Conservation (phyloP, 1,140 invertebrate species). For the Brevipalpus yothersi region DNA sequence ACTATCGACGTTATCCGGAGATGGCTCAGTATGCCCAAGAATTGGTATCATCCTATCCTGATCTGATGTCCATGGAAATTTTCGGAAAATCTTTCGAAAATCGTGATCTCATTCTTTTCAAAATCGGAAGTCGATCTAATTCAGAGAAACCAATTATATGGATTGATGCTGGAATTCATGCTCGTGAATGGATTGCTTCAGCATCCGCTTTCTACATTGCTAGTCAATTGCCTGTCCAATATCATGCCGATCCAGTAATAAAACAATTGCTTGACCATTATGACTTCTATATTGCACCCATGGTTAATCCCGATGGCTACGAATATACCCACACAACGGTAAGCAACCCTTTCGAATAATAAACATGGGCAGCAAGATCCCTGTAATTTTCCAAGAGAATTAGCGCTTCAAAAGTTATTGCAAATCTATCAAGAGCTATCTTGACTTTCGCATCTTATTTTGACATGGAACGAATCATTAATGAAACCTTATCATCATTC, state of each 20-base stretch:
- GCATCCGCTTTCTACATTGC: slow-evolving; percentile 39
- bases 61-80: neutral
- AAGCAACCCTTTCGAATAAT: slow-evolving; percentile 1
- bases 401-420: too few relatives aligned
- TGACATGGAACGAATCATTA: neutral
- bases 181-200: slow-evolving; percentile 47
- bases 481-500: neutral
- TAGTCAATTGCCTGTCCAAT: slow-evolving; percentile 26
- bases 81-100: neutral
- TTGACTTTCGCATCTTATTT: neutral
- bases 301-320: slow-evolving; percentile 16
- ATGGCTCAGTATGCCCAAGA: neutral
- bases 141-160: slow-evolving; percentile 27
- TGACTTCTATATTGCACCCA: slow-evolving; percentile 18
- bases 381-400: too few relatives aligned
- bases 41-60: neutral
- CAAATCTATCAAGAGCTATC: too few relatives aligned
- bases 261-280: slow-evolving; percentile 16
- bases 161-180: slow-evolving; percentile 36
- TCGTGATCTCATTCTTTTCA: neutral
- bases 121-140: neutral
- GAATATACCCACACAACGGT: slow-evolving; percentile 12
- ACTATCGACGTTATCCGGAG: neutral
- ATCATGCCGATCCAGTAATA: slow-evolving; percentile 15
- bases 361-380: too few relatives aligned